Percentiles rank a stretch among this genome's conserved stretches.
Conservation (phyloP, 2,888 invertebrate genomes). For the Agapetus fuscipes region DNA sequence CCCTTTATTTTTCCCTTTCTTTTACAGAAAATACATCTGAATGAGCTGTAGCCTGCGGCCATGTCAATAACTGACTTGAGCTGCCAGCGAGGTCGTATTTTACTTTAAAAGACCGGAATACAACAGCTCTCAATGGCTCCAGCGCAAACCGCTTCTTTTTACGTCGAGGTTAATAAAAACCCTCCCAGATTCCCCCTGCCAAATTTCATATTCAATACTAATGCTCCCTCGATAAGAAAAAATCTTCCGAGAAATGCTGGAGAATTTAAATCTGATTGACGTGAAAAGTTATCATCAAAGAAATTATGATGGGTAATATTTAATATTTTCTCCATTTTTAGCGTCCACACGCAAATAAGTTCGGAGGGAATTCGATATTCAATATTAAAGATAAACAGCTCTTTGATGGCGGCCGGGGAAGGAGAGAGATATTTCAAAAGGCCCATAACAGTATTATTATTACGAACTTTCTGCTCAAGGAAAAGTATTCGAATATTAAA, state of each 20-base stretch:
- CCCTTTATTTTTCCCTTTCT: slow-evolving; percentile 10
- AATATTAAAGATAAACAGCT: not conserved
- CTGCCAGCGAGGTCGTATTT: not conserved
- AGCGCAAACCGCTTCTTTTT: not conserved
- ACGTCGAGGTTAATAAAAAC: not conserved
- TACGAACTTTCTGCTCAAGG: not conserved
- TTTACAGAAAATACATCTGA: slow-evolving; percentile 2
- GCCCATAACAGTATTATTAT: not conserved
- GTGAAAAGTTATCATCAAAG: not conserved
- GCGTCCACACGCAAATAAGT: not conserved
- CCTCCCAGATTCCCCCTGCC: not conserved
- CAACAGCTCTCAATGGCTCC: not conserved
- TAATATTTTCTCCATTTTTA: not conserved
- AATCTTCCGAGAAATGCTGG: not conserved
- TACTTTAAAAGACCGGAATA: too few relatives aligned
- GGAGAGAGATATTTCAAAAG: not conserved
- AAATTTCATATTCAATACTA: not conserved
- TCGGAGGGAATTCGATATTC: not conserved
- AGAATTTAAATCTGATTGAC: not conserved
- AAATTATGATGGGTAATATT: not conserved
- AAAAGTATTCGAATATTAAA: not conserved
- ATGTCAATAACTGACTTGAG: slow-evolving; percentile 9
- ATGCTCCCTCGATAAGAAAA: not conserved
- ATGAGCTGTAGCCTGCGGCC: slow-evolving; percentile 2
- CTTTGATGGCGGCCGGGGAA: too few relatives aligned